Base-by-base conservation (phyloP, 2,888 invertebrate species). In the Corbicula japonica region DNA sequence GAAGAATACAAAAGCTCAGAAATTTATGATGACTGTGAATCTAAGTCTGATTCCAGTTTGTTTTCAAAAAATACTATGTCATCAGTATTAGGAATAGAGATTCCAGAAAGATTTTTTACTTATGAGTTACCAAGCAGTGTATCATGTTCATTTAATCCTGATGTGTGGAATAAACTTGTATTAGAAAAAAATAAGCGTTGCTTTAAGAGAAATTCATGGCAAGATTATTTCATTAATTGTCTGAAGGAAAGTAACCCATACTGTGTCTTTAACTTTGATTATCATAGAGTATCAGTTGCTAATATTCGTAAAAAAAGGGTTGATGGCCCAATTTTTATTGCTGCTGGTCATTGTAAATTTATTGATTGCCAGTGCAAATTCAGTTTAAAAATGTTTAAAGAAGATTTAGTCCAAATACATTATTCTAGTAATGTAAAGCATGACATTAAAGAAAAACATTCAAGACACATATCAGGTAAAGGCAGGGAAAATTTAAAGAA, bases 161-260 rank as follows among this genome's bases (percentile, higher is more conserved):
- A 54, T 21, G 32, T 21, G 12, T 54, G 54, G 54, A 18, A 28
- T 12, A 8, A 5, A 21, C 18, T 54, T 3, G 18, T 3, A n/a
- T 12, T 12, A 5, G 1, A 8, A 15, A 5, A 32, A 30, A 28
- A 54, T 8, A 34, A 34, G 4, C 5, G 54, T 4, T 54, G n/a
- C n/a, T 54, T 54, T 54, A 32, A 28, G n/a, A 54, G 23, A 18
- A 30, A 54, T 54, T 30, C 54, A 32, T 54, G 54, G 54, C 21
- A 54, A 18, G 5, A 1, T 32, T 54, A 32, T 15, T 54, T 54
- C n/a, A 18, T 54, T 32, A 10, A 54, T 5, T n/a, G 10, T 12
- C 6, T 54, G 30, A 28, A 54, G 4, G n/a, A 18, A 21, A 32
- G 18, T n/a, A 54, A 54, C 34, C 54, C 54, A 32, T 54, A 54